Evolutionary conservation across 1,140 invertebrate species (phyloP), one percentile per base, ranked within the genome.

Genomic region (Eueides isabella): DNA sequence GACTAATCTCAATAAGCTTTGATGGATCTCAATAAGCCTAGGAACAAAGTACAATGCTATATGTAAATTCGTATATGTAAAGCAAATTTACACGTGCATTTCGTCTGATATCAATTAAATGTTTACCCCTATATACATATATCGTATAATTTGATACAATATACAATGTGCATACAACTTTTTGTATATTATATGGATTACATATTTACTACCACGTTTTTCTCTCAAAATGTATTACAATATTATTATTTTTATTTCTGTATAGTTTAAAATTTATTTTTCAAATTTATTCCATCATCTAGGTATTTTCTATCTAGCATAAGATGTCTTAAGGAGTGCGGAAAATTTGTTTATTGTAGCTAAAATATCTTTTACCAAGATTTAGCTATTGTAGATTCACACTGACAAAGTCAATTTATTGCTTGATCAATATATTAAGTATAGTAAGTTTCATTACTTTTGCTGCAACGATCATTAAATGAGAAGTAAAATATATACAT

Each of bases 1-100:
- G 35, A 12, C 44, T 69, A 55, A 69, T 61, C 44, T 61, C 31
- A 35, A 68, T 55, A 31, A 48, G 33, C 33, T 69, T 30, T 19
- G 55, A 55, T 67, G 41, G 29, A 67, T 41, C 14, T 26, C 2
- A 26, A 55, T 55, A n/a, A n/a, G n/a, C n/a, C n/a, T n/a, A 55
- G 48, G 19, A 55, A 30, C 23, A 26, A 29, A 30, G 30, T 69
- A 7, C 29, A 69, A n/a, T 23, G 12, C 30, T 61, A 26, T 61
- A 29, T 38, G 19, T 30, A 33, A 38, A 48, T 31, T 23, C 14
- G 30, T 33, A 2, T 7, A 31, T 63, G 26, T 26, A 14, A 55
- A 26, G n/a, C 19, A 29, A n/a, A 30, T 30, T 23, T 61, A 30
- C 67, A 69, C 67, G 67, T 61, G 67, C 48, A 23, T 23, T 26